These are phyloP conservation scores for Apogon hyalosoma DNA, from an alignment of 2,797 vertebrate genomes.

Conservation along the genomic window DNA sequence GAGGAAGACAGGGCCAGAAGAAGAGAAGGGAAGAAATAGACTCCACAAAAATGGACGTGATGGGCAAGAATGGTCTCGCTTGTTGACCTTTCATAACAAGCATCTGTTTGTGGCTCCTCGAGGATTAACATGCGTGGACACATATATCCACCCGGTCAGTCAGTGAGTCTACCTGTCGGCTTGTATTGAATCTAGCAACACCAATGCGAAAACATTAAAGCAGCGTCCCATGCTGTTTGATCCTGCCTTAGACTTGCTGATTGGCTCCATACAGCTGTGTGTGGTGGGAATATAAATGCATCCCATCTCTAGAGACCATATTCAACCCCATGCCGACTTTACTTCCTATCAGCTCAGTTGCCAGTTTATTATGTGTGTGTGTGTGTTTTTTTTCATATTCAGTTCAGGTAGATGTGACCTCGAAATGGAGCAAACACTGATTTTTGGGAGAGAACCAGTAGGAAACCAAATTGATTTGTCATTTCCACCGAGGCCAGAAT, in stretches of 20 bases:
- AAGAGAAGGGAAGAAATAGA: constrained; percentile 10
- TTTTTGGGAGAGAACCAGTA: constrained; percentile 10
- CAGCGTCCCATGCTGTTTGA: constrained; percentile 65
- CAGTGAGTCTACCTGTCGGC: constrained; percentile 25
- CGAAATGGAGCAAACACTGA: not conserved
- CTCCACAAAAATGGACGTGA: constrained; percentile 2
- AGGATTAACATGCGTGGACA: constrained; percentile 17
- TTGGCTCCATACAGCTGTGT: constrained; percentile 45
- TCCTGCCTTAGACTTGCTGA: constrained; percentile 54
- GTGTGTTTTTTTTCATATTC: constrained; percentile 1
- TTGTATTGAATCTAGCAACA: constrained; percentile 53
- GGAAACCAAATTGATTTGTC: constrained; percentile 11
- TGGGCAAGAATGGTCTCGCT: constrained; percentile 24
- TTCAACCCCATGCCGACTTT: constrained; percentile 34
- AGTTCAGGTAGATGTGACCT: constrained; percentile 10
- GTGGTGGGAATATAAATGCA: constrained; percentile 62
- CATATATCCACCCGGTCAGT: not conserved
- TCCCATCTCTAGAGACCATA: constrained; percentile 29
- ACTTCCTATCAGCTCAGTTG: constrained; percentile 15
- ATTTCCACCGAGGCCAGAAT: constrained; percentile 34
- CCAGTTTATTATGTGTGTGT: constrained; percentile 15
- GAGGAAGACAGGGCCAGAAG: constrained; percentile 5
- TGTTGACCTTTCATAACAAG: constrained; percentile 41
- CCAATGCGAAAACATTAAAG: constrained; percentile 66
- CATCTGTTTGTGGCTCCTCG: constrained; percentile 22